These are phyloP conservation scores for Deilephila elpenor DNA, from an alignment of 2,888 invertebrate species.

Conservation along the genomic window DNA sequence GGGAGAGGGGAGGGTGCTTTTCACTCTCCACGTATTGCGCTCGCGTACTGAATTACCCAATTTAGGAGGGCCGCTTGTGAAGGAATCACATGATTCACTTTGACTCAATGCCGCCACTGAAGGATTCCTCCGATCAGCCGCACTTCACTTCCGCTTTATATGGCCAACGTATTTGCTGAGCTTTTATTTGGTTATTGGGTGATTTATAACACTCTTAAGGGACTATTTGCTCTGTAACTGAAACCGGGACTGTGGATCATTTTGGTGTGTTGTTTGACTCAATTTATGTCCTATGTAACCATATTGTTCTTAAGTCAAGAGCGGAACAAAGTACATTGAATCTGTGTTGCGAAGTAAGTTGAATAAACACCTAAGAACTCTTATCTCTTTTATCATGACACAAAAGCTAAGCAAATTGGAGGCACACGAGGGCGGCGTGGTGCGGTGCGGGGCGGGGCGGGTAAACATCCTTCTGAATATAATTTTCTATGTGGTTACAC, in stretches of 20 bases:
- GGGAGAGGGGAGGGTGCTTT: not conserved
- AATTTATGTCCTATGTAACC: too few species aligned
- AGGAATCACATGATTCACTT: constrained; percentile 26
- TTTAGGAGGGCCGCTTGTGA: constrained; percentile 20
- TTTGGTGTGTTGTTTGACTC: not conserved
- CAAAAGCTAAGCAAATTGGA: not conserved
- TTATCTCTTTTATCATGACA: not conserved
- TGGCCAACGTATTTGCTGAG: not conserved
- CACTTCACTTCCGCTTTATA: constrained; percentile 9
- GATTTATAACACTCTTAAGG: not conserved
- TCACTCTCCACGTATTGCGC: constrained; percentile 24
- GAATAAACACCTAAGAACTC: not conserved
- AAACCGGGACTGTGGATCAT: not conserved
- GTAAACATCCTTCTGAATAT: constrained; percentile 1
- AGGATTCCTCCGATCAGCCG: constrained; percentile 8
- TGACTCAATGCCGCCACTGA: constrained; percentile 21
- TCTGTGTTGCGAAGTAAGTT: not conserved
- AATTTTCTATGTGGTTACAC: not conserved
- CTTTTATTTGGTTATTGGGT: constrained; percentile 6
- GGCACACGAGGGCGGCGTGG: not conserved
- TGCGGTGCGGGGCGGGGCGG: not conserved
- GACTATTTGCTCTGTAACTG: not conserved
- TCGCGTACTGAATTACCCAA: constrained; percentile 22
- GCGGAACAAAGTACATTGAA: not conserved
- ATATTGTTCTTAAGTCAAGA: not conserved